Base-by-base conservation (phyloP, 2,113 vertebrate genomes). In the Silurus asotus region DNA sequence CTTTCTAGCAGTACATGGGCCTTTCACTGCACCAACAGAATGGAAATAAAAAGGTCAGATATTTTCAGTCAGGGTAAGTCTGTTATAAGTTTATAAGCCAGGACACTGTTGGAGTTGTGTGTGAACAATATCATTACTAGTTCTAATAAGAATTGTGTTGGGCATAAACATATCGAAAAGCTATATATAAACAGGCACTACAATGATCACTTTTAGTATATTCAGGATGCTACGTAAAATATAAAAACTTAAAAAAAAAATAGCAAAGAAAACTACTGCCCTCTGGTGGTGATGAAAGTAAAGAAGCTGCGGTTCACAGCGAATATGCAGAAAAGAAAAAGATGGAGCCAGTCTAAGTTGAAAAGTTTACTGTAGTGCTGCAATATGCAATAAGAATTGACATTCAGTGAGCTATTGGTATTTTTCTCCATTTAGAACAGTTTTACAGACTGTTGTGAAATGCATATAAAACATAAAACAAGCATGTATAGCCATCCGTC, bases 311-410 rank as follows among this genome's bases (percentile, higher is more conserved):
- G 0, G 0, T 37, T 14, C n/a, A 78, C 25, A 17, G 17, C n/a
- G 55, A 56, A 80, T 8, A 6, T 61, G 28, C 23, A 79, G 6
- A 48, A 80, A 83, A 72, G 51, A 51, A 20, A 67, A 83, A 86
- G 37, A 78, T 25, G 20, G 69, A 83, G 74, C 53, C 13, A 70
- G 56, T 86, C 20, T 87, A 90, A 90, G 87, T 88, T 86, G 85
- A 86, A 87, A 88, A 86, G 67, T 90, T 90, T 90, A 90, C 89
- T 88, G 87, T 87, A 87, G 86, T 87, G 89, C 83, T 84, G 89
- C 81, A 85, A n/a, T 84, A 84, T 85, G 83, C 61, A 86, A 90
- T 78, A 88, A 83, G 78, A 65, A 82, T 82, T 62, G 53, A 88
- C 85, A 88, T 76, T 85, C 83, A 86, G 87, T 88, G 86, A 87